Base-by-base conservation (phyloP, 2,888 invertebrate species). In the Entomobrya proxima region DNA sequence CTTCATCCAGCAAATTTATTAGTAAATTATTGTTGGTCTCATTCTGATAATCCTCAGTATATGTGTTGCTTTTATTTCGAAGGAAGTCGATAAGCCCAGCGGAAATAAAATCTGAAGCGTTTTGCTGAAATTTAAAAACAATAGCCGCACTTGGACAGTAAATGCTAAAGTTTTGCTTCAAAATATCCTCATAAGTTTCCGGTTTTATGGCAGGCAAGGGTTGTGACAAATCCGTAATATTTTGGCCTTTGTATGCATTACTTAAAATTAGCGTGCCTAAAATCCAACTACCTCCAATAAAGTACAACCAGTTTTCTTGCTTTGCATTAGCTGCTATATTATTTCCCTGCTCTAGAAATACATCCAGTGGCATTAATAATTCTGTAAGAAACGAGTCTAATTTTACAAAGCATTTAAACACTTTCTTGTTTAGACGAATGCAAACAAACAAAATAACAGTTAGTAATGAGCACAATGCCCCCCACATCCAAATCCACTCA, bases 171-270 rank as follows among this genome's bases (percentile, higher is more conserved):
- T 52, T 55, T 18, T 35, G 5, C 1, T 32, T n/a, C 2, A 55
- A 1, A 1, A 75, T 1, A 2, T 75, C 32, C 1, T 52, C 6
- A 52, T 52, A 75, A 1, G 5, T 21, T 0, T 32, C 9, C 1
- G 75, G 75, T 21, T 75, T 75, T 1, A 52, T 9, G 6, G 55
- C 21, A 1, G 75, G 52, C 3, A 75, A 6, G 1, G 75, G 75
- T 0, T 15, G 13, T 0, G 18, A 9, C 52, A 75, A 52, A 24
- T 75, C 75, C 1, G 75, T 75, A 6, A 75, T 75, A 32, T 75
- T 75, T 52, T 75, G 52, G 2, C 75, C 75, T 32, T 55, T 52
- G 21, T 75, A 75, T 7, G 75, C 75, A 35, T 75, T 75, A 9
- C 52, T 75, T 2, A 75, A 21, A 15, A 75, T 55, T 7, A 75